phyloP scores from a whole-genome alignment of 2,888 invertebrate genomes.

The Tetragnatha montana region DNA sequence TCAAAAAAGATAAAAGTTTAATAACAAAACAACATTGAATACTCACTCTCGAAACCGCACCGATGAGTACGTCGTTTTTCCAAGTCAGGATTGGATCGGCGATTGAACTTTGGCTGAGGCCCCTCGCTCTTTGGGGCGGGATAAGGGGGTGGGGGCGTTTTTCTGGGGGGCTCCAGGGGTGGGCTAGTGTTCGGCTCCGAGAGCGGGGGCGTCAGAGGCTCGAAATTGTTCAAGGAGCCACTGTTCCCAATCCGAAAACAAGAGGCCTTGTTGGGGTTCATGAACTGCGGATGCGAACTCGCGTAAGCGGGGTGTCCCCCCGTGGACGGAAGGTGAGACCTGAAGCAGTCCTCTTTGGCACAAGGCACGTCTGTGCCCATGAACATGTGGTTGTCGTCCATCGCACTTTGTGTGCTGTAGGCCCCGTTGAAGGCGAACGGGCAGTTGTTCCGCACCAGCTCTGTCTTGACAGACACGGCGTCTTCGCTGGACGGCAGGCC shows the following conservation, averaged over 20 bases:
- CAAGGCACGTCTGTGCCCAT: constrained; percentile 47
- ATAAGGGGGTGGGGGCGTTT: constrained; percentile 87
- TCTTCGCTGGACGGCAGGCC: constrained; percentile 51
- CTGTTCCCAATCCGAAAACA: constrained; percentile 32
- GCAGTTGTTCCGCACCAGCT: constrained; percentile 59
- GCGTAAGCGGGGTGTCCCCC: constrained; percentile 29
- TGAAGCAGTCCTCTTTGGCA: constrained; percentile 65
- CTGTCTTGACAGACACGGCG: constrained; percentile 64
- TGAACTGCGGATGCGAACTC: constrained; percentile 50
- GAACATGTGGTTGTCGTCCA: constrained; percentile 50
- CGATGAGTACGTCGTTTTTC: constrained; percentile 97
- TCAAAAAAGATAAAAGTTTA: not conserved
- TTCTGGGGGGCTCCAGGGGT: constrained; percentile 78
- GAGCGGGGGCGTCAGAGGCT: constrained; percentile 88
- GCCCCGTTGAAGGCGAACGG: constrained; percentile 39
- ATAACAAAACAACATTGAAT: too few species aligned
- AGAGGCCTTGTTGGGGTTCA: constrained; percentile 36
- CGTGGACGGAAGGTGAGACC: constrained; percentile 30
- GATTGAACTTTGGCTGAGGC: constrained; percentile 84
- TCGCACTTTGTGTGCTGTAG: constrained; percentile 29
- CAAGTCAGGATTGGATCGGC: constrained; percentile 96
- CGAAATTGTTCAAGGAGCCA: constrained; percentile 33
- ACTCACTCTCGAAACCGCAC: constrained; percentile 91
- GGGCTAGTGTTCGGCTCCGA: constrained; percentile 83
- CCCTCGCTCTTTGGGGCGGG: constrained; percentile 75